These are phyloP conservation scores for Penaeus vannamei DNA, from an alignment of 1,140 invertebrate genomes.

Conservation along the genomic window DNA sequence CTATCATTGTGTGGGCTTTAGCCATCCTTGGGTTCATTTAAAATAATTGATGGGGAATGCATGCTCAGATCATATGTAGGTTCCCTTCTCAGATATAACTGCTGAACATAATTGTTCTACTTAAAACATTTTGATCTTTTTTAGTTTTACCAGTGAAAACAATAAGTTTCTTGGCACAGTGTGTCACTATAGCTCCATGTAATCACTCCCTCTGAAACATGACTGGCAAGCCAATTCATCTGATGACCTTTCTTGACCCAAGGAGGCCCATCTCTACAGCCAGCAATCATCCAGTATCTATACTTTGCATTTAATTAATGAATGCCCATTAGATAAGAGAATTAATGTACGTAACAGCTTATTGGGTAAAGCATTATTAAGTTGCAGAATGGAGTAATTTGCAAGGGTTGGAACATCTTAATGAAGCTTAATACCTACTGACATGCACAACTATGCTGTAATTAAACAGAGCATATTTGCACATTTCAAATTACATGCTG, in stretches of 20 bases:
- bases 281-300: conserved; percentile 78
- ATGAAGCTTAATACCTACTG: too few species aligned
- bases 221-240: background rate
- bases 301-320: conserved; percentile 92
- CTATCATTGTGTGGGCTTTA: conserved; percentile 3
- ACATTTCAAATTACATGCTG: too few species aligned
- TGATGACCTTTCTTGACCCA: background rate
- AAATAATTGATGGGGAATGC: background rate
- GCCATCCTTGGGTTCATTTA: conserved; percentile 30
- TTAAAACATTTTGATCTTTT: too few species aligned
- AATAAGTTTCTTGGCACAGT: too few species aligned
- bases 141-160: too few species aligned
- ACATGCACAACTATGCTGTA: too few species aligned
- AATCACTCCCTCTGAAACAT: background rate
- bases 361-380: conserved; percentile 60
- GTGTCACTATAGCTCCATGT: too few species aligned
- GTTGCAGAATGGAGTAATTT: conserved; percentile 61
- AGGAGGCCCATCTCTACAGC: conserved; percentile 40
- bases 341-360: conserved; percentile 68
- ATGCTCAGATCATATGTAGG: too few species aligned
- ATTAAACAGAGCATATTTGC: too few species aligned
- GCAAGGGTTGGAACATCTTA: conserved; percentile 72
- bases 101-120: too few species aligned
- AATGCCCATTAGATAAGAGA: conserved; percentile 78
- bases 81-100: too few species aligned